phyloP scores from a whole-genome alignment of 2,113 vertebrate genomes.

The Gorsachius goisagi region DNA sequence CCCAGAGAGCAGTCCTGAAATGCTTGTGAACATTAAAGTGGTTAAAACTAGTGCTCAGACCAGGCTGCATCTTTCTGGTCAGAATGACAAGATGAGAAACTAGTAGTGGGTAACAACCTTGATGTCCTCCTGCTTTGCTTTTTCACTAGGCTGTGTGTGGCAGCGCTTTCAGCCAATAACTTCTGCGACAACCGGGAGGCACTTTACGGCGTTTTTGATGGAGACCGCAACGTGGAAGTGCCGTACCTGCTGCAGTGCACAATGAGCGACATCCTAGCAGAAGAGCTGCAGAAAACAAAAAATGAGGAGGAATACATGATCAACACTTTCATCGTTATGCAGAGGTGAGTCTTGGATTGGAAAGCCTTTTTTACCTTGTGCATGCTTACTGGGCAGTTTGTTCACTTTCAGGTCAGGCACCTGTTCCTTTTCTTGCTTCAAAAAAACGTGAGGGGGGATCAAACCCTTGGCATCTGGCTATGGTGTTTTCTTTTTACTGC shows the following conservation, averaged over 20 bases:
- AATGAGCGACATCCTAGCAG: constrained; percentile 94
- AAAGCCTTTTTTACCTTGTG: not conserved
- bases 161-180: constrained; percentile 91
- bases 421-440: not conserved
- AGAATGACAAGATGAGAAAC: not conserved
- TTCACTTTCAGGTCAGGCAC: not conserved
- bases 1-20: not conserved
- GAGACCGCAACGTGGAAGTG: constrained; percentile 94
- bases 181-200: constrained; percentile 94
- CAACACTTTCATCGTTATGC: constrained; percentile 97
- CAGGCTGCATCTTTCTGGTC: not conserved
- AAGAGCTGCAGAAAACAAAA: constrained; percentile 93
- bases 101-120: not conserved
- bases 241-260: constrained; percentile 96
- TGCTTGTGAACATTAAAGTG: not conserved
- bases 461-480: not conserved
- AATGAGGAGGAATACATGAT: constrained; percentile 96
- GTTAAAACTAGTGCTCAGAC: not conserved
- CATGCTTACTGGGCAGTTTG: not conserved
- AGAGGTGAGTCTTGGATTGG: constrained; percentile 77
- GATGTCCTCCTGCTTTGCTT: not conserved
- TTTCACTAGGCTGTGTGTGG: constrained; percentile 87
- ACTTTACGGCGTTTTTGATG: constrained; percentile 95
- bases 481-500: not conserved
- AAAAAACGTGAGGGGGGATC: accelerated